Conservation (phyloP, 2,113 vertebrate species). For the Pseudorhombus dupliciocellatus region DNA sequence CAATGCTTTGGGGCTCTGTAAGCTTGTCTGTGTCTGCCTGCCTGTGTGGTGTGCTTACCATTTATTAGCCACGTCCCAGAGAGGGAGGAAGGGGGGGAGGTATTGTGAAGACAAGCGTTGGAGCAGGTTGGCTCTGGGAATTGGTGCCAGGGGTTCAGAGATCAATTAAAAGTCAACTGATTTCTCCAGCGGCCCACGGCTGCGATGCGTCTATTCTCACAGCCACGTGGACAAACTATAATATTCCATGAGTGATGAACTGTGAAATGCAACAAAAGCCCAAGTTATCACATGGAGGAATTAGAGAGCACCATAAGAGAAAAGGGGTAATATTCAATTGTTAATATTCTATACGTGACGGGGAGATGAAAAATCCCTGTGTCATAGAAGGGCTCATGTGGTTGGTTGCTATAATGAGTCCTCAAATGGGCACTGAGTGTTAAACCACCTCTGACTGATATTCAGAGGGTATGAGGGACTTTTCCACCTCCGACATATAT, state of each 20-base stretch:
- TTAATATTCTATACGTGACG: constrained; percentile 28
- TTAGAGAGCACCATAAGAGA: constrained; percentile 39
- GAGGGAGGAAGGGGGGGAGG: neutral
- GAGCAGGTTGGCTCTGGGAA: constrained; percentile 36
- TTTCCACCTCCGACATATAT: constrained; percentile 48
- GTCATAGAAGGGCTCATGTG: constrained; percentile 39
- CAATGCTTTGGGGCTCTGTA: constrained; percentile 13
- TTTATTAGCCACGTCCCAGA: constrained; percentile 38
- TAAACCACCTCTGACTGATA: constrained; percentile 50
- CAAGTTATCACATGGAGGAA: constrained; percentile 65
- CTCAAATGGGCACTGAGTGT: constrained; percentile 21
- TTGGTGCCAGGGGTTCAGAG: constrained; percentile 59
- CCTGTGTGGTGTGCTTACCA: constrained; percentile 4
- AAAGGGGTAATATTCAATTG: constrained; percentile 30
- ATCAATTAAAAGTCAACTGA: constrained; percentile 78
- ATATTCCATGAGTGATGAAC: constrained; percentile 71
- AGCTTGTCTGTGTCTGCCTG: constrained; percentile 16
- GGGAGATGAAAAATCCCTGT: constrained; percentile 27
- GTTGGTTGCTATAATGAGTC: constrained; percentile 33
- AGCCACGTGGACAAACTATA: constrained; percentile 27
- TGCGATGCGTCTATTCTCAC: constrained; percentile 61
- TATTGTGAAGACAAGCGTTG: constrained; percentile 41
- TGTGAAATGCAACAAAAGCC: constrained; percentile 79
- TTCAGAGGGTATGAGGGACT: constrained; percentile 39
- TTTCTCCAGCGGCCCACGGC: constrained; percentile 54